Conservation (phyloP, 2,113 vertebrate genomes). For the Saimiri boliviensis region DNA sequence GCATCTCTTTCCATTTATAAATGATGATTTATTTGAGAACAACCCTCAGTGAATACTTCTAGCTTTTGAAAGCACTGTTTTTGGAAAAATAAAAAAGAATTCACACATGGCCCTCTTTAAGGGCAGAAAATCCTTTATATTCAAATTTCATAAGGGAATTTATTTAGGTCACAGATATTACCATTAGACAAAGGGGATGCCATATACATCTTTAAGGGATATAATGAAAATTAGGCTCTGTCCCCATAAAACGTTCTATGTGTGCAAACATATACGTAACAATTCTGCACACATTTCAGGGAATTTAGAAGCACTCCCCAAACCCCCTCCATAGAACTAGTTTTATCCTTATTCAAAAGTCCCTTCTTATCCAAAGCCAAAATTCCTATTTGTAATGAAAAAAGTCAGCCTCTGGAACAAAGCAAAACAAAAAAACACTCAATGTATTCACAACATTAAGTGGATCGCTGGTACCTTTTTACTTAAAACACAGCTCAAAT, state of each 20-base stretch:
- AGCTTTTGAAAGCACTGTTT: slow-evolving; percentile 21
- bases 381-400: slow-evolving; percentile 1
- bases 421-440: neutral
- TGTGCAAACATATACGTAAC: neutral
- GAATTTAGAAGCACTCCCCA: neutral
- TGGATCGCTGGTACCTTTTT: neutral
- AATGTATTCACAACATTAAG: slow-evolving; percentile 31
- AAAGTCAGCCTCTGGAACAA: neutral
- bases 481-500: slow-evolving; percentile 3
- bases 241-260: neutral
- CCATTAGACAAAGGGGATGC: neutral
- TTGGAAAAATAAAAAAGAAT: neutral
- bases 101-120: neutral
- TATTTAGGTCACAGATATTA: neutral
- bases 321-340: neutral
- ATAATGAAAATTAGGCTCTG: neutral
- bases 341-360: neutral
- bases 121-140: neutral
- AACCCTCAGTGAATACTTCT: neutral
- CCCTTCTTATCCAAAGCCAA: slow-evolving; percentile 7
- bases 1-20: slow-evolving; percentile 32
- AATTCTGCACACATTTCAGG: neutral
- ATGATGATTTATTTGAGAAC: slow-evolving; percentile 33
- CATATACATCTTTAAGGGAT: neutral
- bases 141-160: neutral